Conservation (phyloP, 1,140 invertebrate species). For the Drosophila varians region DNA sequence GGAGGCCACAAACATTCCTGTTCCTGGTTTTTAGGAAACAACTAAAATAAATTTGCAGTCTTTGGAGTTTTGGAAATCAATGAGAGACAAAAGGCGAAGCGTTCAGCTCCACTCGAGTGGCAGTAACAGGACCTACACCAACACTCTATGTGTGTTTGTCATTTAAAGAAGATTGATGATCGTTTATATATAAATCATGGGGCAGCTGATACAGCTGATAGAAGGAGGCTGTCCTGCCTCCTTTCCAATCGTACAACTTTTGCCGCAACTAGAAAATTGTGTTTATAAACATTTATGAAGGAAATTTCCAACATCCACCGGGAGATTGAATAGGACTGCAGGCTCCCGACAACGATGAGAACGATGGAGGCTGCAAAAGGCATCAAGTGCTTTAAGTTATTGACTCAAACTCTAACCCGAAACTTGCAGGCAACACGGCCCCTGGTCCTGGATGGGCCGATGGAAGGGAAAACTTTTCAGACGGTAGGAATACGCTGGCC, state of each 20-base stretch:
- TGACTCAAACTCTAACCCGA: slow-evolving; percentile 52
- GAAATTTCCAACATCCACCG: slow-evolving; percentile 46
- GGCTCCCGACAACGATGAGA: slow-evolving; percentile 15
- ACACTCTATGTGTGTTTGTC: slow-evolving; percentile 42
- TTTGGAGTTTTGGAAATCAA: slow-evolving; percentile 44
- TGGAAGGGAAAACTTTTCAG: slow-evolving; percentile 58
- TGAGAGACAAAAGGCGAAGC: slow-evolving; percentile 39
- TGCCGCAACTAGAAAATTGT: slow-evolving; percentile 64
- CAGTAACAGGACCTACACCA: slow-evolving; percentile 52
- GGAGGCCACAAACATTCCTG: slow-evolving; percentile 21
- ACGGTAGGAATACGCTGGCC: slow-evolving; percentile 59
- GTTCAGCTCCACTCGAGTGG: slow-evolving; percentile 40
- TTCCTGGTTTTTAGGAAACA: slow-evolving; percentile 32
- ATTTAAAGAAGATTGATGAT: slow-evolving; percentile 72
- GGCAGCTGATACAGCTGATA: too few relatives aligned
- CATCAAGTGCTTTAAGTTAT: slow-evolving; percentile 70
- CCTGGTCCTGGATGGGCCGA: not conserved
- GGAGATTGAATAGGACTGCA: slow-evolving; percentile 7
- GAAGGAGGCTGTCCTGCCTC: too few relatives aligned
- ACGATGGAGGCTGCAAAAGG: slow-evolving; percentile 11
- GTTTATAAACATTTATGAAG: slow-evolving; percentile 79
- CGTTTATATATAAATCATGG: slow-evolving; percentile 56
- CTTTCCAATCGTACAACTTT: slow-evolving; percentile 40
- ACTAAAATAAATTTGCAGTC: slow-evolving; percentile 64
- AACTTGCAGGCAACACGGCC: slow-evolving; percentile 33